These are phyloP conservation scores for Platorchestia sp. DNA, from an alignment of 1,140 invertebrate genomes.

Conservation along the genomic window DNA sequence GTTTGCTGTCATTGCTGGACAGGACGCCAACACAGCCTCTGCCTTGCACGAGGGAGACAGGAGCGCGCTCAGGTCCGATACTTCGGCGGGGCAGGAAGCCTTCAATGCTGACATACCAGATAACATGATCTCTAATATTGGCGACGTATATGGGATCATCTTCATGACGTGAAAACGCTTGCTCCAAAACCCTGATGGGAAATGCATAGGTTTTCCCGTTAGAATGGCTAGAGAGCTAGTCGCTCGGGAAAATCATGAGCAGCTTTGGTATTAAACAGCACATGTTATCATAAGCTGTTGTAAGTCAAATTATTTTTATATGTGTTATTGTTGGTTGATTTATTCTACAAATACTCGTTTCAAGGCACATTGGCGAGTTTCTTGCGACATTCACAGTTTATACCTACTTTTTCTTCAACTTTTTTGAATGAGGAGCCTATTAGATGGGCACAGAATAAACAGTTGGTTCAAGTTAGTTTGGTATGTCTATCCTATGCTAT, in stretches of 20 bases:
- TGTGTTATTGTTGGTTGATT: background rate
- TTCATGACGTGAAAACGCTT: background rate
- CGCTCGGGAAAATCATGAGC: background rate
- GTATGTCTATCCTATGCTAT: too few species aligned
- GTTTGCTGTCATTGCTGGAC: background rate
- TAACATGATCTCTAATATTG: background rate
- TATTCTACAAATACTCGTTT: background rate
- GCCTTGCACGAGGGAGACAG: background rate
- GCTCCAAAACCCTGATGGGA: background rate
- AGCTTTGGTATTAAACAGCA: background rate
- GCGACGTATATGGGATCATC: constrained; percentile 14
- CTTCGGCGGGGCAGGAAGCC: background rate
- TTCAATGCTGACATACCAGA: background rate
- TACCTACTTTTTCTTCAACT: too few species aligned
- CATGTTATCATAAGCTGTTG: background rate
- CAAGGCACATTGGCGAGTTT: background rate
- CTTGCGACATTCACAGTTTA: background rate
- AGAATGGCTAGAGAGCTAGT: background rate
- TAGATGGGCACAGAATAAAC: too few species aligned
- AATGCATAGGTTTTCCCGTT: background rate
- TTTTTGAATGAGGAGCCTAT: too few species aligned
- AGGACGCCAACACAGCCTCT: background rate
- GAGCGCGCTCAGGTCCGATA: background rate
- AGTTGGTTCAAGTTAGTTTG: too few species aligned
- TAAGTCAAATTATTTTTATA: background rate